Evolutionary conservation across 2,888 invertebrate species (phyloP).

Genomic region (Platycheirus rosarum): DNA sequence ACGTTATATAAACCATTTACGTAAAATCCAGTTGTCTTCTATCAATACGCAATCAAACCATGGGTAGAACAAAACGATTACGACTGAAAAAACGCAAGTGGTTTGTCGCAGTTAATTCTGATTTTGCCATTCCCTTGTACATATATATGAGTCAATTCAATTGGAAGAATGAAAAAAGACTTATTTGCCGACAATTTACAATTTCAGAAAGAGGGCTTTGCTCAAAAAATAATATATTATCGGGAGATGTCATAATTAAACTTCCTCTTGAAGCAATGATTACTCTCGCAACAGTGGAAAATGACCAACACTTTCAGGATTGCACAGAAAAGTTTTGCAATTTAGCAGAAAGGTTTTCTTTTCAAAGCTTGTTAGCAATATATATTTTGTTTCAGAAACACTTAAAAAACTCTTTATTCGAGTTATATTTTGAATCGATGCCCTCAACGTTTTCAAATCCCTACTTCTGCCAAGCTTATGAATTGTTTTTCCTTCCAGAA

Average conservation of each 20-base stretch:
- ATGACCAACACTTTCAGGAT: conserved; percentile 84
- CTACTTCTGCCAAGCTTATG: conserved; percentile 86
- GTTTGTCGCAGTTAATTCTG: background rate
- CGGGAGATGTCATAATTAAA: conserved; percentile 85
- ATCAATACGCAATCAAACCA: conserved; percentile 13
- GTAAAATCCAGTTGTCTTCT: background rate
- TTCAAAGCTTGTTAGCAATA: conserved; percentile 89
- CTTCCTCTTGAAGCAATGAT: conserved; percentile 86
- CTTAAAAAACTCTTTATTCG: conserved; percentile 84
- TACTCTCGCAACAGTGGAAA: conserved; percentile 84
- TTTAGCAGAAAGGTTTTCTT: conserved; percentile 82
- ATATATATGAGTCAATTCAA: conserved; percentile 80
- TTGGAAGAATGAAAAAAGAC: conserved; percentile 84
- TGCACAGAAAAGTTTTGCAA: conserved; percentile 79
- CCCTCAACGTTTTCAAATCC: conserved; percentile 87
- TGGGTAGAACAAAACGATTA: conserved; percentile 64
- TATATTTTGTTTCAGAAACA: conserved; percentile 89
- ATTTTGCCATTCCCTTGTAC: conserved; percentile 70
- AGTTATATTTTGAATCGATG: conserved; percentile 87
- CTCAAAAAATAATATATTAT: conserved; percentile 84
- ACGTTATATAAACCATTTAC: conserved; percentile 15
- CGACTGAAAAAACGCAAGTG: conserved; percentile 44
- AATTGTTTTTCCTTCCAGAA: conserved; percentile 84
- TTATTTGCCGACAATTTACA: conserved; percentile 85
- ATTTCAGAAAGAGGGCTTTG: conserved; percentile 90